These are phyloP conservation scores for Venusia cambrica DNA, from an alignment of 2,888 invertebrate genomes.

Conservation along the genomic window DNA sequence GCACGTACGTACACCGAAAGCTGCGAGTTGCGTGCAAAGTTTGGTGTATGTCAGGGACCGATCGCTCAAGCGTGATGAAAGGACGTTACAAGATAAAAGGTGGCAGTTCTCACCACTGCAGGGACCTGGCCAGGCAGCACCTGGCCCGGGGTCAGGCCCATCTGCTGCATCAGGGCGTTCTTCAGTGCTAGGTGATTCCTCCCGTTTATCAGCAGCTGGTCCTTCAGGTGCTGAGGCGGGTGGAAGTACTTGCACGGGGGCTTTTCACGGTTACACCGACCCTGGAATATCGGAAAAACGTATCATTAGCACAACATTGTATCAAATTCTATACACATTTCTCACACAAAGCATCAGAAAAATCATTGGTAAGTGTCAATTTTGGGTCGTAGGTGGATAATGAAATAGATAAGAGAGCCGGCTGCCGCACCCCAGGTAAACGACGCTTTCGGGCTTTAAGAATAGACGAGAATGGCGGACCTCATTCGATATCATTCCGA, in stretches of 20 bases:
- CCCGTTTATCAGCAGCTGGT: constrained; percentile 99
- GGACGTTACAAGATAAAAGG: constrained; percentile 14
- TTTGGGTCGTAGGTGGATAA: constrained; percentile 37
- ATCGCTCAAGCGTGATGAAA: constrained; percentile 63
- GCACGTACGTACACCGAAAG: constrained; percentile 77
- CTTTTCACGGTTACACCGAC: constrained; percentile 99
- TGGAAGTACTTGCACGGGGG: constrained; percentile 99
- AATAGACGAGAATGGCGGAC: constrained; percentile 59
- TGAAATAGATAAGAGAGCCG: constrained; percentile 48
- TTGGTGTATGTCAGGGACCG: constrained; percentile 62
- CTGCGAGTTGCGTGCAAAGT: constrained; percentile 71
- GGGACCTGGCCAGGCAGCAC: constrained; percentile 96
- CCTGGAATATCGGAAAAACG: constrained; percentile 83
- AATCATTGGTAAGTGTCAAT: constrained; percentile 14
- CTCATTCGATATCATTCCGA: constrained; percentile 63
- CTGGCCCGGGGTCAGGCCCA: constrained; percentile 96
- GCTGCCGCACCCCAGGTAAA: constrained; percentile 39
- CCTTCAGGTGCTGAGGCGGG: constrained; percentile 99
- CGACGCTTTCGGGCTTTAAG: constrained; percentile 46
- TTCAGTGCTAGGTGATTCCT: constrained; percentile 99
- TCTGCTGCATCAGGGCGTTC: constrained; percentile 98
- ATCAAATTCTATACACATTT: constrained; percentile 8
- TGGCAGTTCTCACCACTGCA: constrained; percentile 88
- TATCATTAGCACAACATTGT: constrained; percentile 13
- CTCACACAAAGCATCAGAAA: constrained; percentile 8